These are phyloP conservation scores for Eupithecia inturbata DNA, from an alignment of 2,888 invertebrate genomes.

Conservation along the genomic window DNA sequence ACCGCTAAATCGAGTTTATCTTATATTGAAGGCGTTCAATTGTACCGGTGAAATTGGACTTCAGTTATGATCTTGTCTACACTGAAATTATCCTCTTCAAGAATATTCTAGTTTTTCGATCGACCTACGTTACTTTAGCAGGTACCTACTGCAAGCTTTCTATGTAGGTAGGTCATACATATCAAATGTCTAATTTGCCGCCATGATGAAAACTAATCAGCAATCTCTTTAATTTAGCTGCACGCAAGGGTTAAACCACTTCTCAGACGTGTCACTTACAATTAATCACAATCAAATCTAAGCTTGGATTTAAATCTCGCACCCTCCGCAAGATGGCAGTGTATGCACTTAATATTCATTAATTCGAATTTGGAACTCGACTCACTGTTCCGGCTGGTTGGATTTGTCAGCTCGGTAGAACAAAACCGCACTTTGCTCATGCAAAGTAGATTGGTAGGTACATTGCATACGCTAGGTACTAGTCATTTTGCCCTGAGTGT, in stretches of 20 bases:
- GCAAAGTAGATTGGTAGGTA: conserved; percentile 11
- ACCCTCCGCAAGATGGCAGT: conserved; percentile 33
- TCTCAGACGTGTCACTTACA: conserved; percentile 33
- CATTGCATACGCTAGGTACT: neutral
- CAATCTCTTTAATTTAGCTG: conserved; percentile 20
- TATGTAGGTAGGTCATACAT: neutral
- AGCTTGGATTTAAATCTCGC: conserved; percentile 34
- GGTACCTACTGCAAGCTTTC: too few species aligned
- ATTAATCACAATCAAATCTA: conserved; percentile 36
- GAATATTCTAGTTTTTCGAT: neutral
- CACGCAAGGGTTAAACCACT: conserved; percentile 27
- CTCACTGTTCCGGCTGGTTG: conserved; percentile 66
- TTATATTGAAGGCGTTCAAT: too few species aligned
- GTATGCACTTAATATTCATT: conserved; percentile 77
- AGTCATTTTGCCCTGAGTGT: neutral
- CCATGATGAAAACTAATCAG: conserved; percentile 17
- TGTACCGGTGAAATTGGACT: too few species aligned
- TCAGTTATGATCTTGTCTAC: neutral
- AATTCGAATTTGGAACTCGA: conserved; percentile 66
- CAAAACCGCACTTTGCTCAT: conserved; percentile 16
- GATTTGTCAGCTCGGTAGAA: conserved; percentile 35
- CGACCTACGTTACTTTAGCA: neutral
- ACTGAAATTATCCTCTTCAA: neutral
- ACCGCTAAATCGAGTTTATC: too few species aligned
- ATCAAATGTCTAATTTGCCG: conserved; percentile 10